Conservation (phyloP, 2,113 vertebrate genomes). For the Peromyscus polionotus region DNA sequence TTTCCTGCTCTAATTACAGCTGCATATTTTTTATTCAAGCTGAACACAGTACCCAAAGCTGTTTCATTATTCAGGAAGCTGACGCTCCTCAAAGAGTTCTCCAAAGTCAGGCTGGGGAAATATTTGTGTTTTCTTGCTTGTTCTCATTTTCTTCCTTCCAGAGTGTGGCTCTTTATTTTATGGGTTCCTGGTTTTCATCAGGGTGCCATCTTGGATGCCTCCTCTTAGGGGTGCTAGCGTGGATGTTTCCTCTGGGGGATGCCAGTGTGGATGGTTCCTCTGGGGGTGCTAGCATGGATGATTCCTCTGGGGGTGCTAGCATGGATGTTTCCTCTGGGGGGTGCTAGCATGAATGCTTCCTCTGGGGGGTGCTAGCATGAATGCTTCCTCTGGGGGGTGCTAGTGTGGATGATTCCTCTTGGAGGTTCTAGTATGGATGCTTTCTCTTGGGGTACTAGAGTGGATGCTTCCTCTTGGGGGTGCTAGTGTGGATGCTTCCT, state of each 20-base stretch:
- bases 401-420: too few species aligned
- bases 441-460: background rate
- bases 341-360: too few species aligned
- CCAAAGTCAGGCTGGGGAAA: constrained; percentile 24
- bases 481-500: too few species aligned
- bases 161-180: background rate
- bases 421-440: background rate
- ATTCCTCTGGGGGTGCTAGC: background rate
- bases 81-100: constrained; percentile 50
- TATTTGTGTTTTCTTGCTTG: background rate
- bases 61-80: constrained; percentile 64
- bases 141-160: background rate
- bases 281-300: background rate
- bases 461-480: fast-evolving
- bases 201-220: background rate
- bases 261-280: too few species aligned
- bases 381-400: background rate
- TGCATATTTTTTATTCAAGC: constrained; percentile 45
- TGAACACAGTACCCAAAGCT: constrained; percentile 62
- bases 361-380: background rate
- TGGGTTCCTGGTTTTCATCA: background rate
- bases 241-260: too few species aligned
- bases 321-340: fast-evolving
- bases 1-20: constrained; percentile 71
- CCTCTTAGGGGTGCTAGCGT: too few species aligned